phyloP scores from a whole-genome alignment of 2,888 invertebrate species.

The Himalopsyche kuldschensis region DNA sequence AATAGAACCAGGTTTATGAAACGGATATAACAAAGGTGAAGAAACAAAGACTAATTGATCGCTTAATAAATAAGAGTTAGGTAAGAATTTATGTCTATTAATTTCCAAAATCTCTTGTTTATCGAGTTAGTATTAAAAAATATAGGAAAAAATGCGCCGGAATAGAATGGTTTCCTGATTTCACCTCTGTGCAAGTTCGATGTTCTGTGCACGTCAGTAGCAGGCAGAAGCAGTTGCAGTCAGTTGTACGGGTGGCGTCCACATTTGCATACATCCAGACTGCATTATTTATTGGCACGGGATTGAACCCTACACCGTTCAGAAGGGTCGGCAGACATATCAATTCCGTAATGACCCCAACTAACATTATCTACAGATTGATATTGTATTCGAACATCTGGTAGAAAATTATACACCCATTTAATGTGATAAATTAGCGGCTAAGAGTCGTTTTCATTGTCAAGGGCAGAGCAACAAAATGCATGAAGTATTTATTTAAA shows the following conservation, averaged over 20 bases:
- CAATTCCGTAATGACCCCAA: background rate
- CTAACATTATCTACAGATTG: background rate
- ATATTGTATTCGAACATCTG: background rate
- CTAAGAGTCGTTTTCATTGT: background rate
- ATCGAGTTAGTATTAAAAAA: too few species aligned
- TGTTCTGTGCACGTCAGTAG: background rate
- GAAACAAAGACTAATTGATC: too few species aligned
- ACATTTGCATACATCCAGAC: conserved; percentile 35
- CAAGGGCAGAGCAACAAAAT: background rate
- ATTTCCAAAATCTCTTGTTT: too few species aligned
- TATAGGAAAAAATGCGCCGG: too few species aligned
- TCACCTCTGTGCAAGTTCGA: background rate
- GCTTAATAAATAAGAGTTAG: too few species aligned
- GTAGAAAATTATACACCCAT: background rate
- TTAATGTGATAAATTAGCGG: background rate
- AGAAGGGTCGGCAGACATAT: background rate
- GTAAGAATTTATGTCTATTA: too few species aligned
- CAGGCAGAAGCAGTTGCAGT: background rate
- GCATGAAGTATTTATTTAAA: too few species aligned
- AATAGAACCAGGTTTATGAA: too few species aligned
- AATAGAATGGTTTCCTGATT: too few species aligned
- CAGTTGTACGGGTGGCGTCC: conserved; percentile 31
- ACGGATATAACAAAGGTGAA: too few species aligned
- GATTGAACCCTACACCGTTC: background rate
- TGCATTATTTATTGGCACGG: conserved; percentile 36